Percentiles rank a stretch among this genome's conserved stretches.
Conservation (phyloP, 23 tunicate genomes). For the Halocynthia roretzi region DNA sequence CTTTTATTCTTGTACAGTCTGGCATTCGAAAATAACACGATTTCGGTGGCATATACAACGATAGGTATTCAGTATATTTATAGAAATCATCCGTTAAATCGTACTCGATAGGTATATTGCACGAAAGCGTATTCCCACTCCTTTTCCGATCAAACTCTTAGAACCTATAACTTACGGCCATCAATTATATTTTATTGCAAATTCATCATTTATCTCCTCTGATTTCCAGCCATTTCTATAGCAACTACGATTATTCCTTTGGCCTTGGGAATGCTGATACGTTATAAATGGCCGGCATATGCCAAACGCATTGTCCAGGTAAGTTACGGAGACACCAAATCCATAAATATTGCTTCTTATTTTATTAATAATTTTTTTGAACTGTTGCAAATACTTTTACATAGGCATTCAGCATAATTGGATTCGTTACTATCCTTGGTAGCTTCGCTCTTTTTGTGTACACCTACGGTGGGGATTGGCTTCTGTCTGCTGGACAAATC, state of each 20-base stretch:
- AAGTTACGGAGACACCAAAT: not conserved
- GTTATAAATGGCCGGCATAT: conserved; percentile 37
- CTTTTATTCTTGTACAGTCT: conserved; percentile 41
- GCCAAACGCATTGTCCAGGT: conserved; percentile 33
- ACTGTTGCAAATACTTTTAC: not conserved
- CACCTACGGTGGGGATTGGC: conserved; percentile 13
- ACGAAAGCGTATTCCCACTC: not conserved
- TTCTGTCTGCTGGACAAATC: conserved; percentile 27
- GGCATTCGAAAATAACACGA: not conserved
- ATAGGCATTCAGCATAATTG: conserved; percentile 42
- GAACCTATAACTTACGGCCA: not conserved
- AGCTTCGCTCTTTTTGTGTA: conserved; percentile 25
- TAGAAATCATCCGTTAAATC: too few species aligned
- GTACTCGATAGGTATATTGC: not conserved
- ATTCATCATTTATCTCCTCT: not conserved
- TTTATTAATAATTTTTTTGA: not conserved
- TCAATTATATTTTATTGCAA: not conserved
- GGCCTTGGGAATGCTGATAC: conserved; percentile 30
- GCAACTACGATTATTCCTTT: conserved; percentile 33
- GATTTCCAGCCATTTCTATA: conserved; percentile 36
- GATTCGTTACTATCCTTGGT: conserved; percentile 38
- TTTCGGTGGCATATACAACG: conserved; percentile 16
- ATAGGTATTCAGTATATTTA: not conserved
- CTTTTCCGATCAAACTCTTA: not conserved
- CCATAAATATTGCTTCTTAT: not conserved